These are phyloP conservation scores for Botia almorhae DNA, from an alignment of 2,797 vertebrate genomes.

Conservation along the genomic window DNA sequence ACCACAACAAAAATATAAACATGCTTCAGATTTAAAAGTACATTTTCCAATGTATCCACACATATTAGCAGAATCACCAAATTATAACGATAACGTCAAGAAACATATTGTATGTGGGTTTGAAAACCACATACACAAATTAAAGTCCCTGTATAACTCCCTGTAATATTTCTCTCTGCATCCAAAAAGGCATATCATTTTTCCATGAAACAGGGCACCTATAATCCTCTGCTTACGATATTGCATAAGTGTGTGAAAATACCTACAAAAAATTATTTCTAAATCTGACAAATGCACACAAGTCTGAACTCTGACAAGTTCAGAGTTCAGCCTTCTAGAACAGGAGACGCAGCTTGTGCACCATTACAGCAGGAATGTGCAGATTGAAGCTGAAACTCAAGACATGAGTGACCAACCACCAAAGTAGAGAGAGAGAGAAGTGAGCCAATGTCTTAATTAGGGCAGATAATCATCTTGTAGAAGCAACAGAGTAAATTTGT, in stretches of 20 bases:
- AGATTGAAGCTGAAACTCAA: constrained; percentile 66
- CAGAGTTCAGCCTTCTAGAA: constrained; percentile 76
- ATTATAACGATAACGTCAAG: not conserved
- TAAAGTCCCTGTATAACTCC: constrained; percentile 13
- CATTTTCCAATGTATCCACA: not conserved
- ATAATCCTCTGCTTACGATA: constrained; percentile 71
- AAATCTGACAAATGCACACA: constrained; percentile 58
- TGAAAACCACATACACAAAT: constrained; percentile 24
- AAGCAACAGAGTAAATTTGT: not conserved
- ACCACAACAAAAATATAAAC: no score
- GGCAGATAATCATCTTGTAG: constrained; percentile 34
- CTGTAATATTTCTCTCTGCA: not conserved
- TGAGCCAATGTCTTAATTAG: not conserved
- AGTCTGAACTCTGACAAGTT: no score
- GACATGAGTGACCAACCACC: constrained; percentile 44
- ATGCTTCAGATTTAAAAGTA: not conserved
- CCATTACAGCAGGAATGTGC: constrained; percentile 70
- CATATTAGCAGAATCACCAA: not conserved
- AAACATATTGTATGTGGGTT: not conserved
- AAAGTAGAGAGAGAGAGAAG: constrained; percentile 29
- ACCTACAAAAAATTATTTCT: constrained; percentile 39
- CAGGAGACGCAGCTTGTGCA: constrained; percentile 73
- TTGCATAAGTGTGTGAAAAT: constrained; percentile 46
- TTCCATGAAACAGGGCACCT: constrained; percentile 54
- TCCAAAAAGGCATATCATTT: constrained; percentile 44